A percentile compares a stretch with the other conserved stretches of the same genome.
These are phyloP conservation scores for Tragelaphus buxtoni DNA, from an alignment of 2,113 vertebrate species.

Conservation along the genomic window DNA sequence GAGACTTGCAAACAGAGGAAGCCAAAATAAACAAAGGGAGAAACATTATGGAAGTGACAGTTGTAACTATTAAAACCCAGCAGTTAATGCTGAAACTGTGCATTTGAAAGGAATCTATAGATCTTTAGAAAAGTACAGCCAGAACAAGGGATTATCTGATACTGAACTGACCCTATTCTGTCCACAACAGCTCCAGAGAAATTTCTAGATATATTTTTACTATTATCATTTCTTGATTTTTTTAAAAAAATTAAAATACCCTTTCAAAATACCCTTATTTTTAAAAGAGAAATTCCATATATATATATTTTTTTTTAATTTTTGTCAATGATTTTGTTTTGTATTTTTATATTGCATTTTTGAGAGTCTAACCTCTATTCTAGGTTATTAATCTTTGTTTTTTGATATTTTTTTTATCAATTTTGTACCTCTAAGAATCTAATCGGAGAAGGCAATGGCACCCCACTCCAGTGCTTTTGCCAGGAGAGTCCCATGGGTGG, in stretches of 20 bases:
- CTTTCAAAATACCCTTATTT: background rate
- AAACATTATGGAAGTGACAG: background rate
- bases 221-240: background rate
- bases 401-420: background rate
- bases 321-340: background rate
- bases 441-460: no score
- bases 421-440: background rate
- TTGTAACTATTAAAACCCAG: background rate
- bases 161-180: background rate
- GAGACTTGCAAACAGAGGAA: background rate
- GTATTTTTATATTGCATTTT: background rate
- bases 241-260: background rate
- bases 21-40: background rate
- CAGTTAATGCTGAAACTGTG: background rate
- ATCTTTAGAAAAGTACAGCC: background rate
- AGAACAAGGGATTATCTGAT: background rate
- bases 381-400: background rate
- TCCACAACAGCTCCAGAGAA: background rate
- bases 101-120: background rate
- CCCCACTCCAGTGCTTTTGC: no score
- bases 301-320: background rate
- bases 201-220: background rate
- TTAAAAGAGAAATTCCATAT: background rate
- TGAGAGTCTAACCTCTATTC: background rate
- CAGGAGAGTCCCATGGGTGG: no score